phyloP scores from a whole-genome alignment of 1,140 invertebrate species.

The Cheumatopsyche charites region DNA sequence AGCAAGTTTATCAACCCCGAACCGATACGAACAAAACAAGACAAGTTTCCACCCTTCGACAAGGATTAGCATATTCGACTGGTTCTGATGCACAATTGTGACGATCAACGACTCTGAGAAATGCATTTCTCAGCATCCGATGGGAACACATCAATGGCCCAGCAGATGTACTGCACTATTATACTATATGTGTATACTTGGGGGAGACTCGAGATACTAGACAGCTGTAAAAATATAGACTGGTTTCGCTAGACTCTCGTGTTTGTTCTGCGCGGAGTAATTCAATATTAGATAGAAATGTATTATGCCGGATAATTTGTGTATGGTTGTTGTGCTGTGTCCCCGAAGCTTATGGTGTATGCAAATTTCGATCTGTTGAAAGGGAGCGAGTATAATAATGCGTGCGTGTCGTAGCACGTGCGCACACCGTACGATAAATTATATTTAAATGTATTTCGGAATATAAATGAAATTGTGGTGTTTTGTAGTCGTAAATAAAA shows the following conservation, averaged over 20 bases:
- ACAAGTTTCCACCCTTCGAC: not conserved
- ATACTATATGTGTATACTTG: no score
- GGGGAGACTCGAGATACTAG: not conserved
- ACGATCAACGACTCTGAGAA: no score
- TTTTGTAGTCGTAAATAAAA: not conserved
- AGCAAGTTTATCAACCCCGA: not conserved
- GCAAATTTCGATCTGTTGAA: conserved; percentile 38
- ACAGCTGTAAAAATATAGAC: conserved; percentile 30
- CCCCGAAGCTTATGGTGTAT: conserved; percentile 39
- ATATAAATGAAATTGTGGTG: not conserved
- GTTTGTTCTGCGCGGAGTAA: no score
- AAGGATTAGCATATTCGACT: not conserved
- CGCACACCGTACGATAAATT: not conserved
- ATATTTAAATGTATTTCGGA: not conserved
- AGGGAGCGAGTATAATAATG: conserved; percentile 4
- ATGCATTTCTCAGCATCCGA: no score
- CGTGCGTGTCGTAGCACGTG: not conserved
- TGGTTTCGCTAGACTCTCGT: no score
- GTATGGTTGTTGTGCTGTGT: not conserved
- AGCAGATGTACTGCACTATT: not conserved
- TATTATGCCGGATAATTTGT: conserved; percentile 19
- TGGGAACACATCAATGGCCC: not conserved
- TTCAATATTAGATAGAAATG: conserved; percentile 9
- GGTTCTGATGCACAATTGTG: no score
- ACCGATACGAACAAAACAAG: not conserved